Percentiles rank a stretch among this genome's conserved stretches.
phyloP scores from a whole-genome alignment of 2,113 vertebrate genomes.

The Delphinapterus leucas region DNA sequence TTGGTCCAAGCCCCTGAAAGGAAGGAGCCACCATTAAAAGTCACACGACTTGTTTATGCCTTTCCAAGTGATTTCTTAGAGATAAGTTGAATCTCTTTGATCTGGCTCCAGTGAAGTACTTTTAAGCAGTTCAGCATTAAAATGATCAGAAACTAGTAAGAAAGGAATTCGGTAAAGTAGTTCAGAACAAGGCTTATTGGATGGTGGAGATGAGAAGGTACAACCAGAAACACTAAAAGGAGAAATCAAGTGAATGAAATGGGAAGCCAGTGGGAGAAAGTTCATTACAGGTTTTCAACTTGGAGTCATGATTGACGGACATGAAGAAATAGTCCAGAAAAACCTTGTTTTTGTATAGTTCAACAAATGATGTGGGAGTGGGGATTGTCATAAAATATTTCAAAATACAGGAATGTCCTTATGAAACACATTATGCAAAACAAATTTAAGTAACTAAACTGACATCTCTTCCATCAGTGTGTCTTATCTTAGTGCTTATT shows the following conservation, averaged over 20 bases:
- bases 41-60: background rate
- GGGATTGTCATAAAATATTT: background rate
- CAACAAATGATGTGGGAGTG: background rate
- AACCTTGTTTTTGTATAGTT: background rate
- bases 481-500: background rate
- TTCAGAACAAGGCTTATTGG: background rate
- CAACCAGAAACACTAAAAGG: background rate
- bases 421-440: background rate
- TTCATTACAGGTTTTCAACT: background rate
- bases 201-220: background rate
- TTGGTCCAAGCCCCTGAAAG: background rate
- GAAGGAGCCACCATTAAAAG: background rate
- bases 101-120: background rate
- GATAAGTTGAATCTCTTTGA: background rate
- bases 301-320: background rate
- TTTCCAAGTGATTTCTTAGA: background rate
- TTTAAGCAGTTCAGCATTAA: background rate
- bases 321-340: background rate
- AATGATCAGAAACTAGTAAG: background rate
- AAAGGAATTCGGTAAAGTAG: background rate
- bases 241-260: background rate
- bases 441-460: background rate
- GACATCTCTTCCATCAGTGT: background rate
- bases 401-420: background rate
- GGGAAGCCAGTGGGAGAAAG: background rate